A percentile compares a stretch with the other conserved stretches of the same genome.
Conservation (phyloP, 2,888 invertebrate genomes). For the Trimorus sp. region DNA sequence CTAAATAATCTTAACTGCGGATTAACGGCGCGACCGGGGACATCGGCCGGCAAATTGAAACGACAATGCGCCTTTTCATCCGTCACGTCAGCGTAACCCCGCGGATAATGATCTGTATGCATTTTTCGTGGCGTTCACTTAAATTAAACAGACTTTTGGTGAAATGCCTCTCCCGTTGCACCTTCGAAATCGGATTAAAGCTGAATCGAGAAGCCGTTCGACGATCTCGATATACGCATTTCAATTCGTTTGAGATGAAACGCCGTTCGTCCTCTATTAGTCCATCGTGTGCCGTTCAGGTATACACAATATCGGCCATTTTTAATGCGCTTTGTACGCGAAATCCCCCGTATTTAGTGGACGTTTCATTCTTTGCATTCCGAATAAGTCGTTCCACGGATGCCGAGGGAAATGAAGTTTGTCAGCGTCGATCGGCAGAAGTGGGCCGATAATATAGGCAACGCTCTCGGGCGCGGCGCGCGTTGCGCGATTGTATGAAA, state of each 20-base stretch:
- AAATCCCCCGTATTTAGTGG: conserved; percentile 61
- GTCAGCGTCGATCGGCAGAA: conserved; percentile 43
- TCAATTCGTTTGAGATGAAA: conserved; percentile 49
- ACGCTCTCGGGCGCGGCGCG: conserved; percentile 38
- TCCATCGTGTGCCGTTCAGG: conserved; percentile 44
- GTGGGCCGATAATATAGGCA: conserved; percentile 63
- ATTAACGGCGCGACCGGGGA: conserved; percentile 4
- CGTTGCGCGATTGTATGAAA: conserved; percentile 62
- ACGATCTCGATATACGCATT: conserved; percentile 57
- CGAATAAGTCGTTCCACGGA: conserved; percentile 46
- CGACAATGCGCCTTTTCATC: conserved; percentile 38
- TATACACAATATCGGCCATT: conserved; percentile 62
- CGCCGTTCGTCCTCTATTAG: conserved; percentile 28
- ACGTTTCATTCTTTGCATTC: conserved; percentile 50
- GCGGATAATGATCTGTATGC: conserved; percentile 50
- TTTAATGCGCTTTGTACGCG: conserved; percentile 62
- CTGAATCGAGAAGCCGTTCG: conserved; percentile 57
- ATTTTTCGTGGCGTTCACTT: conserved; percentile 45
- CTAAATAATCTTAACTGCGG: conserved; percentile 20
- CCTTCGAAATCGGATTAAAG: conserved; percentile 65
- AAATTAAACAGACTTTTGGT: conserved; percentile 55
- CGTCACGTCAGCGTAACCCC: conserved; percentile 34
- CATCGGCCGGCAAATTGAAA: conserved; percentile 30
- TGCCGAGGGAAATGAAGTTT: conserved; percentile 55
- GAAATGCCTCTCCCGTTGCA: conserved; percentile 51